These are phyloP conservation scores for Phrynosoma blainvillii DNA, from an alignment of 2,113 vertebrate genomes.

Conservation along the genomic window DNA sequence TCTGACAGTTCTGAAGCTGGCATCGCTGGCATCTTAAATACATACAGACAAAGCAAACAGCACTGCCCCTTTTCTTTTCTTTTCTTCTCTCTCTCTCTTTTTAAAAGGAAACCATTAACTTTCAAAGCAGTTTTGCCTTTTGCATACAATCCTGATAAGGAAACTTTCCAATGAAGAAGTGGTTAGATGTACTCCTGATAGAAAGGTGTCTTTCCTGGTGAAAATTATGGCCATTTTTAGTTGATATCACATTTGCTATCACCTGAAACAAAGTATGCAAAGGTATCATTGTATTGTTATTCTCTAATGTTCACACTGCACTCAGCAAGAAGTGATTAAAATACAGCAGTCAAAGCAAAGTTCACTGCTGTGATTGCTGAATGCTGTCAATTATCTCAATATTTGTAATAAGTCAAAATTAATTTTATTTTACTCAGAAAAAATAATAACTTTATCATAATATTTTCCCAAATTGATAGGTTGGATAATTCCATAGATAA, in stretches of 20 bases:
- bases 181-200: slow-evolving; percentile 56
- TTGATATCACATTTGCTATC: slow-evolving; percentile 55
- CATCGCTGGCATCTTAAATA: slow-evolving; percentile 66
- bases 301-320: slow-evolving; percentile 9
- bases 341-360: slow-evolving; percentile 9
- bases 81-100: neutral
- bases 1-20: slow-evolving; percentile 75
- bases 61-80: neutral
- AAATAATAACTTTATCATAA: neutral
- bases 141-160: slow-evolving; percentile 71
- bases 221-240: slow-evolving; percentile 60
- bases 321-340: slow-evolving; percentile 21
- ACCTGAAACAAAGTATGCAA: slow-evolving; percentile 62
- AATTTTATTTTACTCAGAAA: neutral
- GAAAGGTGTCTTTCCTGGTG: slow-evolving; percentile 58
- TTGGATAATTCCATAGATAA: neutral
- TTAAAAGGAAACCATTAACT: slow-evolving; percentile 68
- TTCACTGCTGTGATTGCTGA: slow-evolving; percentile 12
- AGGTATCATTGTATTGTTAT: slow-evolving; percentile 42
- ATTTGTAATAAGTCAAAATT: slow-evolving; percentile 16
- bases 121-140: slow-evolving; percentile 74
- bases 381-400: neutral
- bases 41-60: neutral
- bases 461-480: neutral
- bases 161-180: slow-evolving; percentile 62